phyloP scores from a whole-genome alignment of 2,888 invertebrate species.

The Andrena fulva region DNA sequence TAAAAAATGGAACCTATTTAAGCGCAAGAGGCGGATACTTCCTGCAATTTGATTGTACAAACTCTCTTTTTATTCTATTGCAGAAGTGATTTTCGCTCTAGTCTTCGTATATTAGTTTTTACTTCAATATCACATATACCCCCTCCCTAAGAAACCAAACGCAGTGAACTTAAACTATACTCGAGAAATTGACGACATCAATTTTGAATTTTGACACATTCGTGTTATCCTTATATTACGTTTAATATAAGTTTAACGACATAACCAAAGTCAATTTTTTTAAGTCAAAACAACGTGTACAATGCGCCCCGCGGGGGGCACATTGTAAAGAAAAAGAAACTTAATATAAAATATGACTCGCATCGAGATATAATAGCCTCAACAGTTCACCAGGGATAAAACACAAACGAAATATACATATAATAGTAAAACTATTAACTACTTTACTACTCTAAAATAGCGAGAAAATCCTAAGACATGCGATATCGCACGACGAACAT shows the following conservation, averaged over 20 bases:
- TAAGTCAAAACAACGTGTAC: constrained; percentile 72
- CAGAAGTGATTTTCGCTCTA: constrained; percentile 73
- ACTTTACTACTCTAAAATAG: constrained; percentile 82
- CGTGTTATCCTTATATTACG: constrained; percentile 82
- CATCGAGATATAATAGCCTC: constrained; percentile 83
- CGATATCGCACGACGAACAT: constrained; percentile 68
- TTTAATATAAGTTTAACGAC: constrained; percentile 80
- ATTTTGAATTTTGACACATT: constrained; percentile 84
- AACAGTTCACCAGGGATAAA: constrained; percentile 84
- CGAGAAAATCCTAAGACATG: constrained; percentile 84
- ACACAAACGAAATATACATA: constrained; percentile 84
- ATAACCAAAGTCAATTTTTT: constrained; percentile 61
- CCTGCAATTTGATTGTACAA: constrained; percentile 65
- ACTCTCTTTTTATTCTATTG: constrained; percentile 60
- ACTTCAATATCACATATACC: constrained; percentile 79
- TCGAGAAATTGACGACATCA: constrained; percentile 81
- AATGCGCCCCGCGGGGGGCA: constrained; percentile 64
- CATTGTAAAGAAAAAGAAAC: constrained; percentile 77
- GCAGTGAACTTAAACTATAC: constrained; percentile 80
- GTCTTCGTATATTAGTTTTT: constrained; percentile 71
- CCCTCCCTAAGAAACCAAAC: constrained; percentile 80
- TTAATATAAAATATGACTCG: constrained; percentile 80
- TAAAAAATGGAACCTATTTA: constrained; percentile 68
- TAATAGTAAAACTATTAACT: constrained; percentile 84
- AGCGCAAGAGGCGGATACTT: constrained; percentile 52